phyloP scores from a whole-genome alignment of 2,888 invertebrate genomes.

The Napeogenes inachia region DNA sequence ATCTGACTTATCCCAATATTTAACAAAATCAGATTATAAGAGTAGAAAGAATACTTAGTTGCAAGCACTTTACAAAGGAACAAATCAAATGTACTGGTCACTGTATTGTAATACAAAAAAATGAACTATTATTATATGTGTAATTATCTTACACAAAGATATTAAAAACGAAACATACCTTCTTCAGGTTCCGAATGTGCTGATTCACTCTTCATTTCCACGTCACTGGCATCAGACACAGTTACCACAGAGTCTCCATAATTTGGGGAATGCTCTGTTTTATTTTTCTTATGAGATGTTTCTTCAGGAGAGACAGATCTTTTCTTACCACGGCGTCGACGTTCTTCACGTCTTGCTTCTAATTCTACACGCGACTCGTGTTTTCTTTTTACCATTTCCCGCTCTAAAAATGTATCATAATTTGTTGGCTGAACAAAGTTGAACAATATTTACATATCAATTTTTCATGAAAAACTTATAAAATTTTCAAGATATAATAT shows the following conservation, averaged over 20 bases:
- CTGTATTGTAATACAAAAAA: too few relatives aligned
- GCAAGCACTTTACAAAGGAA: background rate
- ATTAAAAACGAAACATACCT: conserved; percentile 40
- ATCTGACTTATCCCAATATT: too few relatives aligned
- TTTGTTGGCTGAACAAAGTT: too few relatives aligned
- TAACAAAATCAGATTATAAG: too few relatives aligned
- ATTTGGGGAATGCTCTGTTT: conserved; percentile 54
- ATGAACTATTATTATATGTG: background rate
- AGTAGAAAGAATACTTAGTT: too few relatives aligned
- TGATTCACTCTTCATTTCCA: conserved; percentile 68
- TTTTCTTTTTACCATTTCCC: conserved; percentile 87
- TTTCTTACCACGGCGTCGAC: conserved; percentile 73
- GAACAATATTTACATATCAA: conserved; percentile 5
- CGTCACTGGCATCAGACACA: conserved; percentile 71
- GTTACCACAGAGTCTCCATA: conserved; percentile 68
- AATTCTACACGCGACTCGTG: conserved; percentile 85
- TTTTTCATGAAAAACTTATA: too few relatives aligned
- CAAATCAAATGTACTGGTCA: too few relatives aligned
- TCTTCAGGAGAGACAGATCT: conserved; percentile 58
- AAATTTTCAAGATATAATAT: too few relatives aligned
- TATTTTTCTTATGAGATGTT: conserved; percentile 56
- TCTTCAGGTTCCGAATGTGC: conserved; percentile 64
- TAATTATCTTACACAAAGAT: background rate
- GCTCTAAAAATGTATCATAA: conserved; percentile 59
- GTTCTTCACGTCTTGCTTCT: conserved; percentile 82